Evolutionary conservation across 2,888 invertebrate genomes (phyloP), one percentile per base, ranked within the genome.

Genomic region (Dyspetes luteomarginatus): DNA sequence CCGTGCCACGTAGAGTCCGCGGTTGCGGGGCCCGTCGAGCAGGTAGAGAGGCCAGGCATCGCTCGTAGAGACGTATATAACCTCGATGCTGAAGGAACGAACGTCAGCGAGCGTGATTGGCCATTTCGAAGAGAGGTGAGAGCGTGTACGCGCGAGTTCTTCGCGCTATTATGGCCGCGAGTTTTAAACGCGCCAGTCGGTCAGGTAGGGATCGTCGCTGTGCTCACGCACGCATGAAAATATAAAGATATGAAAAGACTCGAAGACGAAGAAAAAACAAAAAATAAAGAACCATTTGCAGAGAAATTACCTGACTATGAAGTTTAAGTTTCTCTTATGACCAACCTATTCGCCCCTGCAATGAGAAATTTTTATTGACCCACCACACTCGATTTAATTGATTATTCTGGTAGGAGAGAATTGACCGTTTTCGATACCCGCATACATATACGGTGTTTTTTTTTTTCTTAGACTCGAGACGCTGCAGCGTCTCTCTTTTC

Each of bases 131-230:
- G 24, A 52, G 80, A 50, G 71, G 60, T 60, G 48, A 60, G 73
- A n/a, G 48, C 15, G n/a, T 17, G 26, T 41, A 58, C 60, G 52
- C n/a, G n/a, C n/a, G n/a, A n/a, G n/a, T 67, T 58, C 67, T 50
- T 78, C 69, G 78, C 55, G 74, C 64, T 50, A 26, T 67, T 67
- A 56, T 64, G 45, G 56, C 17, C 68, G n/a, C 43, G 24, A 64
- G 43, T 78, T 75, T 76, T 56, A 26, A 52, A 75, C 68, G 52
- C 62, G 62, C 50, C 85, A 74, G 85, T 76, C 83, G 85, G 84
- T 85, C 73, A 78, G 64, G 82, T 74, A 84, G 85, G 72, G 55
- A 82, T 71, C 52, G 58, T 43, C 60, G 45, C 36, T 56, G 67
- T 56, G 68, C 72, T 52, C 56, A 75, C 68, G 65, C 41, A 68